Percentiles rank a stretch among this genome's conserved stretches.
These are phyloP conservation scores for Enteromius fasciolatus DNA, from an alignment of 2,797 vertebrate genomes.

Conservation along the genomic window DNA sequence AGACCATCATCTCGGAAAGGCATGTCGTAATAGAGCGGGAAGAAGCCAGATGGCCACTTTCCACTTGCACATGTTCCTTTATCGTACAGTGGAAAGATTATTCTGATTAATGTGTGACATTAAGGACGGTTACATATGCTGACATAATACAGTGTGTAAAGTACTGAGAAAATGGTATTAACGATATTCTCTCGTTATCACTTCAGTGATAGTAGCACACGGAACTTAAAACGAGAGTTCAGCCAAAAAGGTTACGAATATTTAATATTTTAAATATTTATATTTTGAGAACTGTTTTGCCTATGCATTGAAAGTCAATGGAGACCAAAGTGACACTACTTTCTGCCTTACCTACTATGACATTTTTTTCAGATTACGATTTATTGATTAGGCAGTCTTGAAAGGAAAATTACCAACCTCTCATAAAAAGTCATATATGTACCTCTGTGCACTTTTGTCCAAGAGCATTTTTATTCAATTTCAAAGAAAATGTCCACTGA, in stretches of 20 bases:
- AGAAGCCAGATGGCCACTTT: conserved; percentile 38
- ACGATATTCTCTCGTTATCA: not conserved
- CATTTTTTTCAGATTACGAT: not conserved
- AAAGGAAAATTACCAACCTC: not conserved
- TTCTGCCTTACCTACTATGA: not conserved
- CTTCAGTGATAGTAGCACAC: not conserved
- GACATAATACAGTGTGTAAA: not conserved
- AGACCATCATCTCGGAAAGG: conserved; percentile 32
- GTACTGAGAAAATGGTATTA: conserved; percentile 4
- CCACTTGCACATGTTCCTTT: conserved; percentile 14
- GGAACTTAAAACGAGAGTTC: not conserved
- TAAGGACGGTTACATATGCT: conserved; percentile 9
- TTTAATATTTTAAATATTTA: not conserved
- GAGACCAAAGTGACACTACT: not conserved
- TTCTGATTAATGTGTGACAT: conserved; percentile 28
- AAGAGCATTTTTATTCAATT: no score
- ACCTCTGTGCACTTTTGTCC: no score
- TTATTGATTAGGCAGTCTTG: not conserved
- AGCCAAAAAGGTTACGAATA: not conserved
- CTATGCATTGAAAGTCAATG: not conserved
- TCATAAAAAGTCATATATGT: no score
- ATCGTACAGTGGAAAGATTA: conserved; percentile 8
- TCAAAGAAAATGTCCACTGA: no score
- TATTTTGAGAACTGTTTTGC: not conserved
- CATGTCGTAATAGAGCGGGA: conserved; percentile 19